These are phyloP conservation scores for Paralichthys olivaceus DNA, from an alignment of 2,113 vertebrate genomes.

Conservation along the genomic window DNA sequence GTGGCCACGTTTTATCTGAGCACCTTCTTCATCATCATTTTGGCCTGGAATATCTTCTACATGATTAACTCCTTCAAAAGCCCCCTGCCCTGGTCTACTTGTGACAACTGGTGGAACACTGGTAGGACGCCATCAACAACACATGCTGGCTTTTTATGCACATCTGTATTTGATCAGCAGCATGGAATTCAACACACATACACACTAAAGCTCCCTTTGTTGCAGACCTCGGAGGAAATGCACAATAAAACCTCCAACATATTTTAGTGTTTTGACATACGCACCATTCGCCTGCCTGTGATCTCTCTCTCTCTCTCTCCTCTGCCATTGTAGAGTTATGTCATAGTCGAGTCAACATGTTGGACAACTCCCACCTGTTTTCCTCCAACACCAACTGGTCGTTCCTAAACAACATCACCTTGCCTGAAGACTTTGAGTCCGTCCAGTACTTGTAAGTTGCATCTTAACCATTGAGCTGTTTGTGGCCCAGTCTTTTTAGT, in stretches of 20 bases:
- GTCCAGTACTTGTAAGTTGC: constrained; percentile 35
- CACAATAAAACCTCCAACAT: not conserved
- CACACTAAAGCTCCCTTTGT: not conserved
- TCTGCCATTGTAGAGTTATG: constrained; percentile 30
- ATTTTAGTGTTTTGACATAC: not conserved
- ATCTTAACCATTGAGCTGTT: not conserved
- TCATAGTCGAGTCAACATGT: not conserved
- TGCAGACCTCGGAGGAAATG: not conserved
- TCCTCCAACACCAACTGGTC: constrained; percentile 52
- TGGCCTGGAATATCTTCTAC: constrained; percentile 93
- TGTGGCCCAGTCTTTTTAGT: too few species aligned
- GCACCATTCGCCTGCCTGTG: not conserved
- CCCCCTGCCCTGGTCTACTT: constrained; percentile 90
- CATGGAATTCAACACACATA: not conserved
- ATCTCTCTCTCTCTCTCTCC: not conserved
- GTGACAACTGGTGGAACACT: constrained; percentile 91
- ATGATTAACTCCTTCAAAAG: constrained; percentile 88
- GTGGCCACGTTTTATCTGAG: constrained; percentile 89
- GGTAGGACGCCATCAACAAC: constrained; percentile 70
- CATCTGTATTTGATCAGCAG: not conserved
- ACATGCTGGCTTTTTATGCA: not conserved
- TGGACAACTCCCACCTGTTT: constrained; percentile 47
- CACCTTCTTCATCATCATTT: constrained; percentile 91
- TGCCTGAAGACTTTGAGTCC: not conserved
- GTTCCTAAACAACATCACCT: constrained; percentile 54